Evolutionary conservation across 2,113 vertebrate genomes (phyloP).

Genomic region (Eira barbara): DNA sequence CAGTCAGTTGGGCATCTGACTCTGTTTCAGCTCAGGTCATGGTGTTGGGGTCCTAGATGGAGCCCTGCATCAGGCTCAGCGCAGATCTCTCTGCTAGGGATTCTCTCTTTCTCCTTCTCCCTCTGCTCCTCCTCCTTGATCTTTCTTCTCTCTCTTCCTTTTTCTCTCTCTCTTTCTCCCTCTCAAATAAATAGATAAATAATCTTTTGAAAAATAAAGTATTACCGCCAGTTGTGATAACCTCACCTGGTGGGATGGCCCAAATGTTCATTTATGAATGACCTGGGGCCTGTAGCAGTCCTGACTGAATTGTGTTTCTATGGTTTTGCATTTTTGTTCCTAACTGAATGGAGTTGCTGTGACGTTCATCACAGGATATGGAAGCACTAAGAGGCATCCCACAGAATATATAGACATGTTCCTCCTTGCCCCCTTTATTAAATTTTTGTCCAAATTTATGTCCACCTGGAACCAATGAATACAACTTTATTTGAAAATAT

Average conservation of each 20-base stretch:
- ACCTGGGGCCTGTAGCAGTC: not conserved
- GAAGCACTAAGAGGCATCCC: not conserved
- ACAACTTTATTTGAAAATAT: not conserved
- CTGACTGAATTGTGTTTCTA: too few species aligned
- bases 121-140: not conserved
- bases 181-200: not conserved
- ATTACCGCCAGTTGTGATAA: not conserved
- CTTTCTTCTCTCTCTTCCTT: not conserved
- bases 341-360: too few species aligned
- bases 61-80: not conserved
- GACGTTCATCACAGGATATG: not conserved
- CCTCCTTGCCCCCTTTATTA: not conserved
- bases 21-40: not conserved
- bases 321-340: not conserved
- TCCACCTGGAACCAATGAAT: not conserved
- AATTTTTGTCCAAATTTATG: not conserved
- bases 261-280: not conserved
- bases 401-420: not conserved
- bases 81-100: not conserved
- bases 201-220: not conserved
- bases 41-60: not conserved
- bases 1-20: not conserved
- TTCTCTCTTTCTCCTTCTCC: not conserved
- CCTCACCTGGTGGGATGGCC: not conserved
- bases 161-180: too few species aligned